Conservation (phyloP, 2,113 vertebrate genomes). For the Lasiurus borealis region DNA sequence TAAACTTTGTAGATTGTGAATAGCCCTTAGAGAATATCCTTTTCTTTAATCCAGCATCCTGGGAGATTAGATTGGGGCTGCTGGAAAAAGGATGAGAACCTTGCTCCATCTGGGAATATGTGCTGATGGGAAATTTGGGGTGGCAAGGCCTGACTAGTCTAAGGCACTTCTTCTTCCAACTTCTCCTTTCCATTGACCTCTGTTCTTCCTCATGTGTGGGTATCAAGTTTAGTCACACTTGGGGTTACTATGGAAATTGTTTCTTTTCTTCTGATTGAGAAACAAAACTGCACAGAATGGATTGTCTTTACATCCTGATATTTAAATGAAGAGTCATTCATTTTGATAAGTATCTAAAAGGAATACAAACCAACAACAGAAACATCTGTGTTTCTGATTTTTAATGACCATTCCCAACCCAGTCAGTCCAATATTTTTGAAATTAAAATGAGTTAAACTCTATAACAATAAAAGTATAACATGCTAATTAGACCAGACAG, state of each 20-base stretch:
- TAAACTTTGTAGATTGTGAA: background rate
- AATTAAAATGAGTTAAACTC: conserved; percentile 22
- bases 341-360: conserved; percentile 52
- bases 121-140: background rate
- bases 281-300: conserved; percentile 29
- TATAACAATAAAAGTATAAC: too few relatives aligned
- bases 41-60: background rate
- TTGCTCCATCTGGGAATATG: background rate
- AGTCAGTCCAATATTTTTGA: conserved; percentile 6
- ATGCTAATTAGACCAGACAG: too few relatives aligned
- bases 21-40: background rate
- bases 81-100: background rate
- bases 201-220: background rate
- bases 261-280: conserved; percentile 53
- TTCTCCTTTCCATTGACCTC: background rate
- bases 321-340: conserved; percentile 33
- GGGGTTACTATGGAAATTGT: conserved; percentile 42
- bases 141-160: background rate
- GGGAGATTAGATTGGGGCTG: background rate
- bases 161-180: background rate
- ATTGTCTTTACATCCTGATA: conserved; percentile 33
- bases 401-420: background rate
- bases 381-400: conserved; percentile 4
- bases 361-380: background rate
- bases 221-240: conserved; percentile 24